Conservation (phyloP, 2,797 vertebrate species). For the Galaxias olidus region DNA sequence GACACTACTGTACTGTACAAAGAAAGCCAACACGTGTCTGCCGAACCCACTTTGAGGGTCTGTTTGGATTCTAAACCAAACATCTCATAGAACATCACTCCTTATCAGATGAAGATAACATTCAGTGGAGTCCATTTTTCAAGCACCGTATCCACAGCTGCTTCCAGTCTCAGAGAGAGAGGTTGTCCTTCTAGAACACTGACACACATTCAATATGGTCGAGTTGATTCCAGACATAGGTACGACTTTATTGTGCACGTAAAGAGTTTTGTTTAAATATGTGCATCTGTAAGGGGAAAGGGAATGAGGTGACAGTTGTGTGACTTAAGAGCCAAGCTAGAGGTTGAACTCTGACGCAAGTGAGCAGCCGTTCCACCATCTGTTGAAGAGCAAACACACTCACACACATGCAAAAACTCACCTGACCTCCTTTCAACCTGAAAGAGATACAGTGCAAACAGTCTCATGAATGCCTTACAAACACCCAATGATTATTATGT, state of each 20-base stretch:
- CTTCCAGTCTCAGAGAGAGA: no score
- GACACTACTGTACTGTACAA: neutral
- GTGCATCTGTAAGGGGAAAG: neutral
- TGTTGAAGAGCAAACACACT: neutral
- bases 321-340: slow-evolving; percentile 13
- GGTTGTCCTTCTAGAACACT: no score
- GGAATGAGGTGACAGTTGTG: neutral
- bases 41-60: neutral
- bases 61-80: neutral
- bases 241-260: no score
- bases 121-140: no score
- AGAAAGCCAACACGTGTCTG: neutral
- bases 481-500: no score
- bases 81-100: neutral
- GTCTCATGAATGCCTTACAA: neutral
- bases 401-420: neutral
- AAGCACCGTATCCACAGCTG: no score
- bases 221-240: neutral
- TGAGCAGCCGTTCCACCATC: no score
- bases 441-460: neutral
- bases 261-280: neutral
- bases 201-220: no score
- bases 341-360: neutral
- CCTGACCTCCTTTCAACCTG: neutral
- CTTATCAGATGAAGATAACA: neutral